Evolutionary conservation across 2,113 vertebrate species (phyloP).

Genomic region (Amazona vittata): DNA sequence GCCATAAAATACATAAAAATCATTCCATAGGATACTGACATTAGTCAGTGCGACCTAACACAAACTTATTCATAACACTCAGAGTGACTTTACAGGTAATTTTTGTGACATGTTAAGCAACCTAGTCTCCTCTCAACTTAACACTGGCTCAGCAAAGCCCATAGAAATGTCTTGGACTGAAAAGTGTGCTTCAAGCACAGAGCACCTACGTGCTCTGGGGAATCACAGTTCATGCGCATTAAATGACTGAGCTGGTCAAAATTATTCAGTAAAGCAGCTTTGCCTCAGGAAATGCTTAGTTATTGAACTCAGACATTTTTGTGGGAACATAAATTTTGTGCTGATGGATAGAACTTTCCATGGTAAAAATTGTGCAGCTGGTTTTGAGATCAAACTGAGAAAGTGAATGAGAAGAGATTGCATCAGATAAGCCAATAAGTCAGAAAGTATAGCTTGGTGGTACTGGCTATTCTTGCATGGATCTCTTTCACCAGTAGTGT

Average conservation of each 20-base stretch:
- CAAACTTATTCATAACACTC: background rate
- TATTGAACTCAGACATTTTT: background rate
- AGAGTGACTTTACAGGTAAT: background rate
- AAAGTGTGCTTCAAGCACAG: background rate
- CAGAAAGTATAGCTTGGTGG: background rate
- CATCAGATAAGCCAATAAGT: background rate
- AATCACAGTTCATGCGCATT: background rate
- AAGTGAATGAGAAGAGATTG: background rate
- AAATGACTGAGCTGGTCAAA: background rate
- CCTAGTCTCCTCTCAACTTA: background rate
- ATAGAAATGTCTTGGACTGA: background rate
- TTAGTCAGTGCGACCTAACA: background rate
- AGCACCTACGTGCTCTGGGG: fast-evolving
- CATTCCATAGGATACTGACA: fast-evolving
- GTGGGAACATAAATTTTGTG: background rate
- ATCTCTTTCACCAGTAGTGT: background rate
- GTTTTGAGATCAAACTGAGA: slow-evolving; percentile 3
- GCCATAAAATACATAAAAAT: background rate
- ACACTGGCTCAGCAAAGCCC: background rate
- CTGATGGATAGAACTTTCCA: background rate
- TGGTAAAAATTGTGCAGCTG: background rate
- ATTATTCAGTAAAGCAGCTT: background rate
- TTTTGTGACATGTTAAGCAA: slow-evolving; percentile 9
- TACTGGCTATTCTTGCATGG: background rate
- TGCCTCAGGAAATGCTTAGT: background rate